Evolutionary conservation across 2,888 invertebrate species (phyloP).

Genomic region (Sarcophaga subvicina): DNA sequence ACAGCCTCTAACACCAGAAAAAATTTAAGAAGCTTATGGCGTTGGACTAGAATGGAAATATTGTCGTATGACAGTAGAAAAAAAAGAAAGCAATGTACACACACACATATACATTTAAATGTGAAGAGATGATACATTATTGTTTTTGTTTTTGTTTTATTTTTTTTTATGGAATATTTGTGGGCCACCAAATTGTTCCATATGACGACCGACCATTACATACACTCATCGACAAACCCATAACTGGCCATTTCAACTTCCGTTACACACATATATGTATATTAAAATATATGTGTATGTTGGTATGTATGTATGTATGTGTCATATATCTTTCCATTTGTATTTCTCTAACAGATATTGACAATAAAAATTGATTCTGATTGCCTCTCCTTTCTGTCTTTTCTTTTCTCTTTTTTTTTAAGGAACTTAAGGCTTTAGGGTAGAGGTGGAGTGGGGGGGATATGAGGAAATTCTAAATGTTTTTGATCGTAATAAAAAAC

Average conservation of each 20-base stretch:
- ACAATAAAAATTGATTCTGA: constrained; percentile 78
- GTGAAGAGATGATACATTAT: constrained; percentile 37
- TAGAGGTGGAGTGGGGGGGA: constrained; percentile 32
- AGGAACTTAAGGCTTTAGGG: no score
- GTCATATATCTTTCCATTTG: constrained; percentile 39
- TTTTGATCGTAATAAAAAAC: constrained; percentile 77
- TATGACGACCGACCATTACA: constrained; percentile 56
- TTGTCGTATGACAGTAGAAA: constrained; percentile 9
- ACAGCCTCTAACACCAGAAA: background rate
- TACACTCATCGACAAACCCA: background rate
- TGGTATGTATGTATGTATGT: background rate
- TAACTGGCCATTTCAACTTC: constrained; percentile 61
- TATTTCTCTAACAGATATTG: constrained; percentile 60
- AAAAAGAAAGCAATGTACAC: constrained; percentile 45
- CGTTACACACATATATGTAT: constrained; percentile 22
- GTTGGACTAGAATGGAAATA: constrained; percentile 57
- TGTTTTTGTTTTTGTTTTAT: constrained; percentile 32
- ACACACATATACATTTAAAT: background rate
- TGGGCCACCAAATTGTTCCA: constrained; percentile 65
- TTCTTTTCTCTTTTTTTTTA: no score
- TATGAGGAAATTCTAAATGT: constrained; percentile 69
- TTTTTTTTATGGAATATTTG: constrained; percentile 41
- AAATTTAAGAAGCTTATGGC: constrained; percentile 51
- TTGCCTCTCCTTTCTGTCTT: constrained; percentile 71
- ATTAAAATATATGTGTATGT: background rate